Conservation (phyloP, 92 coral and sea anemone species). For the Epizoanthus illoricatus region DNA sequence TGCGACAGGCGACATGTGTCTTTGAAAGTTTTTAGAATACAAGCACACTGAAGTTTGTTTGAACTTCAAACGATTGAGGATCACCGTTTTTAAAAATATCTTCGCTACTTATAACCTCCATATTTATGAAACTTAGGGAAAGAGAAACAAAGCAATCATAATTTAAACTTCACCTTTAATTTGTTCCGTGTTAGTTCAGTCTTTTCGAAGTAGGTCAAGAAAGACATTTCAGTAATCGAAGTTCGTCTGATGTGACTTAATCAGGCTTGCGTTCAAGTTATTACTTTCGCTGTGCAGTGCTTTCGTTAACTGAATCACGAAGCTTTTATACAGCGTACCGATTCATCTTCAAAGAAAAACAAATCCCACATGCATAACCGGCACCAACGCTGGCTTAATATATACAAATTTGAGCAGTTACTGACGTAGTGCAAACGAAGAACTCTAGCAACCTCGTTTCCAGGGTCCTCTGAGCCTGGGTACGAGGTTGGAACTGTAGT, state of each 20-base stretch:
- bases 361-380: slow-evolving; percentile 35
- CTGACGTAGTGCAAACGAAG: slow-evolving; percentile 33
- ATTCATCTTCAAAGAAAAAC: slow-evolving; percentile 30
- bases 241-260: slow-evolving; percentile 30
- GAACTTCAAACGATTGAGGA: slow-evolving; percentile 29
- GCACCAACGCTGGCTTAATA: slow-evolving; percentile 34
- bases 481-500: slow-evolving; percentile 34
- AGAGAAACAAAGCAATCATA: slow-evolving; percentile 28
- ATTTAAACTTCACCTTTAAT: slow-evolving; percentile 27
- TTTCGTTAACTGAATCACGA: slow-evolving; percentile 34
- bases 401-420: slow-evolving; percentile 29
- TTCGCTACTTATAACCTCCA: slow-evolving; percentile 30
- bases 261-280: slow-evolving; percentile 33
- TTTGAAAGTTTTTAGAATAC: too few species aligned
- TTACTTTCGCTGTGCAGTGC: slow-evolving; percentile 35
- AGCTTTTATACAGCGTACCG: slow-evolving; percentile 35
- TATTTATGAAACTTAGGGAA: slow-evolving; percentile 30
- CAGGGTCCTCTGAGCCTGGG: slow-evolving; percentile 35
- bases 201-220: too few species aligned
- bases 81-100: slow-evolving; percentile 24
- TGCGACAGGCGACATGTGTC: neutral
- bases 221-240: slow-evolving; percentile 29
- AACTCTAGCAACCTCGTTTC: slow-evolving; percentile 30
- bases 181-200: slow-evolving; percentile 31
- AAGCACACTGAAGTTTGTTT: neutral